Conservation (phyloP, 2,888 invertebrate species). For the Dascillus cervinus region DNA sequence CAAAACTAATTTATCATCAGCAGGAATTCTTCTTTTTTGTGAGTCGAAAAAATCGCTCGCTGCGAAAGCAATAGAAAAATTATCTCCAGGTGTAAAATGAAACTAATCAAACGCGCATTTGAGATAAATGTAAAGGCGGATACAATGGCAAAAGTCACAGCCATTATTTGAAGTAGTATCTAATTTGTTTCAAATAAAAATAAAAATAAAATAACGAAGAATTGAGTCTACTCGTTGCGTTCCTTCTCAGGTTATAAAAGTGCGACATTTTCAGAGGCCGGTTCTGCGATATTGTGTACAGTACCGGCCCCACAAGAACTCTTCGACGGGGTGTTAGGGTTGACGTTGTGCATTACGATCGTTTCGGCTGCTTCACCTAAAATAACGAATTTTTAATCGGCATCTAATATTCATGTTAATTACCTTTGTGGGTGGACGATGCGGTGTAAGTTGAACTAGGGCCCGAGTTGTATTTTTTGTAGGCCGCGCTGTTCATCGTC, state of each 20-base stretch:
- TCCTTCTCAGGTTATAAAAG: slow-evolving; percentile 17
- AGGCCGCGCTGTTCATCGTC: slow-evolving; percentile 39
- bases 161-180: too few relatives aligned
- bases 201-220: too few relatives aligned
- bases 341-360: slow-evolving; percentile 30
- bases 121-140: too few relatives aligned
- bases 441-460: slow-evolving; percentile 30
- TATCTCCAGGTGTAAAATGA: too few relatives aligned
- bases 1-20: too few relatives aligned
- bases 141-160: too few relatives aligned
- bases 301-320: slow-evolving; percentile 29
- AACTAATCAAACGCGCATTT: too few relatives aligned
- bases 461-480: slow-evolving; percentile 32
- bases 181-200: too few relatives aligned
- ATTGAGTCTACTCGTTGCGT: too few relatives aligned
- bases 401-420: slow-evolving; percentile 13
- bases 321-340: slow-evolving; percentile 30
- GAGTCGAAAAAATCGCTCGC: too few relatives aligned
- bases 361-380: slow-evolving; percentile 24
- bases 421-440: slow-evolving; percentile 20
- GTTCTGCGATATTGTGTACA: slow-evolving; percentile 18
- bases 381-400: slow-evolving; percentile 9
- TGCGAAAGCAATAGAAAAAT: too few relatives aligned
- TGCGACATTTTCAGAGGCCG: slow-evolving; percentile 25
- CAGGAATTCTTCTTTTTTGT: too few relatives aligned